Evolutionary conservation across 2,113 vertebrate genomes (phyloP).

Genomic region (Xenotilapia caudafasciata): DNA sequence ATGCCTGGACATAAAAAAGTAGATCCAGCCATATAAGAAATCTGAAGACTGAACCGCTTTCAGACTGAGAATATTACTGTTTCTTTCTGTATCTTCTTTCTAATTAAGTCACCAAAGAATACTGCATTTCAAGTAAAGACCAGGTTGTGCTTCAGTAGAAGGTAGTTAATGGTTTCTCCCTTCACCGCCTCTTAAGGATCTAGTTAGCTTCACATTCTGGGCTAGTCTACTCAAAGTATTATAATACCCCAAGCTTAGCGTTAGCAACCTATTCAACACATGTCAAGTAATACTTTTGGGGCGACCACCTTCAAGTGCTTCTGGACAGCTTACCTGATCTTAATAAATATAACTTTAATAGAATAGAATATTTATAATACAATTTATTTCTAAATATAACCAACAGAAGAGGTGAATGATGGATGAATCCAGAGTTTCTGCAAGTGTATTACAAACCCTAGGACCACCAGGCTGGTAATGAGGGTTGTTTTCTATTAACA

Average conservation of each 20-base stretch:
- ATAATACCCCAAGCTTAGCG: background rate
- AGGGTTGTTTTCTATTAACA: background rate
- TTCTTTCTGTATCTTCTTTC: background rate
- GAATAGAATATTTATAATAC: background rate
- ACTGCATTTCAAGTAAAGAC: background rate
- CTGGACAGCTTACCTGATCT: background rate
- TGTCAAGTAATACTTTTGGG: background rate
- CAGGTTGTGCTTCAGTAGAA: background rate
- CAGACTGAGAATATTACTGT: background rate
- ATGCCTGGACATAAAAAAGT: background rate
- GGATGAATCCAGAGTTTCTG: background rate
- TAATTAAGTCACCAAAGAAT: background rate
- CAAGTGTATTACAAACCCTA: background rate
- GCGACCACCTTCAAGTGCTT: background rate
- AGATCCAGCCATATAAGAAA: background rate
- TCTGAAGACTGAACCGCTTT: background rate
- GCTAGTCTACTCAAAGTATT: background rate
- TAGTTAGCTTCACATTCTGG: background rate
- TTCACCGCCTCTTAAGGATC: background rate
- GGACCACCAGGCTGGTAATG: accelerated
- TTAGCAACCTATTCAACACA: background rate
- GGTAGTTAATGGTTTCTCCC: background rate
- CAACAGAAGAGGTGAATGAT: background rate
- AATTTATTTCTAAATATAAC: background rate
- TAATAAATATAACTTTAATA: background rate